phyloP scores from a whole-genome alignment of 2,797 vertebrate species.

The Hephaestus fuliginosus region DNA sequence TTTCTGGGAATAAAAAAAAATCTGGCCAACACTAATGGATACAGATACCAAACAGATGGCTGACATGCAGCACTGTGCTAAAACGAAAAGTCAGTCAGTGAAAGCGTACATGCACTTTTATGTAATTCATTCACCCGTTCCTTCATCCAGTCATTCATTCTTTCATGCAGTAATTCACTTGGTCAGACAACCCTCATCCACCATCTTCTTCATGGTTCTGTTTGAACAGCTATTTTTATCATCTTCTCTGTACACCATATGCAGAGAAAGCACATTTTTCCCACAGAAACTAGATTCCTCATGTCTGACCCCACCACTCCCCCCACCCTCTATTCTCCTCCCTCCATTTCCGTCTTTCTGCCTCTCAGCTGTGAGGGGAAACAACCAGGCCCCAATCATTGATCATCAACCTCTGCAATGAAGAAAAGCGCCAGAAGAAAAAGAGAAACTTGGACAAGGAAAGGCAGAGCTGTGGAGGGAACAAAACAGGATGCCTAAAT shows the following conservation, averaged over 20 bases:
- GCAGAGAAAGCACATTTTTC: slow-evolving; percentile 75
- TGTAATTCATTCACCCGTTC: slow-evolving; percentile 40
- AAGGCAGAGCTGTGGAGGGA: slow-evolving; percentile 13
- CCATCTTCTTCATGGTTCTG: slow-evolving; percentile 28
- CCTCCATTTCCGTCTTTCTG: slow-evolving; percentile 72
- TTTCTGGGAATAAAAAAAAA: slow-evolving; percentile 52
- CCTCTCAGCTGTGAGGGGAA: slow-evolving; percentile 70
- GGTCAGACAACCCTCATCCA: slow-evolving; percentile 6
- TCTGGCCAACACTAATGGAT: slow-evolving; percentile 50
- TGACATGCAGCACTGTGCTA: slow-evolving; percentile 41
- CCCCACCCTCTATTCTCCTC: slow-evolving; percentile 45
- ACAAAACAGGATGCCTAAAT: background rate
- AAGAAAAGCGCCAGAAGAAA: background rate
- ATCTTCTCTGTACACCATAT: slow-evolving; percentile 51
- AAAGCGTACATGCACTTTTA: slow-evolving; percentile 34
- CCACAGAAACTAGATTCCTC: slow-evolving; percentile 83
- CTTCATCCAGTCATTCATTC: slow-evolving; percentile 28
- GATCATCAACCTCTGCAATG: slow-evolving; percentile 51
- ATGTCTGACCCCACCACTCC: slow-evolving; percentile 72
- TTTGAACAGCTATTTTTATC: slow-evolving; percentile 70
- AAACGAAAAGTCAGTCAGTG: slow-evolving; percentile 26
- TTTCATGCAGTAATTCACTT: slow-evolving; percentile 32
- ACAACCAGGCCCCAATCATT: slow-evolving; percentile 42
- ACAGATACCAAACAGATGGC: slow-evolving; percentile 73
- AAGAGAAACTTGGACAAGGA: background rate